Conservation (phyloP, 2,113 vertebrate genomes). For the Rhea americana region DNA sequence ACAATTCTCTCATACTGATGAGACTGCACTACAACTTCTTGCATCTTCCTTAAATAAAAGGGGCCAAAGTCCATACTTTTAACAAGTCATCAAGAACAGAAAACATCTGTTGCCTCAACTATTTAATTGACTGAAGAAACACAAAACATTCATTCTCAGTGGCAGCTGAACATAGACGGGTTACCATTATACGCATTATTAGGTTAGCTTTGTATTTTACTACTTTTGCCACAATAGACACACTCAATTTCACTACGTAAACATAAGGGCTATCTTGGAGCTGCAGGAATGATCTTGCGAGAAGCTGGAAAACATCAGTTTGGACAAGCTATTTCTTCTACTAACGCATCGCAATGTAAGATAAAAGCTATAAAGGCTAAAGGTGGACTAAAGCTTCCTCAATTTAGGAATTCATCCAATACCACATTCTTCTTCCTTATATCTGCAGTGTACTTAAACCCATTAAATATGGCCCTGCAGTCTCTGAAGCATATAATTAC, state of each 20-base stretch:
- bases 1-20: not conserved
- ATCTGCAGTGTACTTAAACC: slow-evolving; percentile 32
- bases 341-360: not conserved
- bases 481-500: slow-evolving; percentile 57
- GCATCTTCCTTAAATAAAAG: not conserved
- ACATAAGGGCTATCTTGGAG: not conserved
- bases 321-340: not conserved
- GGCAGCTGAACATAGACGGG: not conserved
- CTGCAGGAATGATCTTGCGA: not conserved
- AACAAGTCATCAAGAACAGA: not conserved
- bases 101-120: slow-evolving; percentile 4
- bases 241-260: not conserved
- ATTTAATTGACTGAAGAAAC: not conserved
- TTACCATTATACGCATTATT: not conserved
- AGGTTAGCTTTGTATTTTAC: not conserved
- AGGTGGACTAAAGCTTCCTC: not conserved
- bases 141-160: not conserved
- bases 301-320: not conserved
- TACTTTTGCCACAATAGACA: not conserved
- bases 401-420: slow-evolving; percentile 3
- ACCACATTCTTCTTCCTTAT: not conserved
- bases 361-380: not conserved
- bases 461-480: slow-evolving; percentile 36
- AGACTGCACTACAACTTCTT: not conserved
- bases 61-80: not conserved